Evolutionary conservation across 2,888 invertebrate species (phyloP), one percentile per base, ranked within the genome.

Genomic region (Elmis aenea): DNA sequence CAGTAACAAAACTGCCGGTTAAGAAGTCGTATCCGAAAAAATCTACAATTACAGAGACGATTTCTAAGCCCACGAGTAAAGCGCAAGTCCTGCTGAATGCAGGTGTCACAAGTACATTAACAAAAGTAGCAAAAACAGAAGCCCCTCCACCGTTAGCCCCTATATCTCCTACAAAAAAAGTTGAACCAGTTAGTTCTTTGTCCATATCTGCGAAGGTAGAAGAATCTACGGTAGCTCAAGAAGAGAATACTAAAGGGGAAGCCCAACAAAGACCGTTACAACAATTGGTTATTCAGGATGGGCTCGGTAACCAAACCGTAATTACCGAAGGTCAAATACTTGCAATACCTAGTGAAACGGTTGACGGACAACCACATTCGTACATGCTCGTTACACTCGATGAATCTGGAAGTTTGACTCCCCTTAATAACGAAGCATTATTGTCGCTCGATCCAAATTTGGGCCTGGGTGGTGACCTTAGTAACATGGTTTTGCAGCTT

Each of bases 321-420:
- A 64, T 76, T 16, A 68, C 72, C 1, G 79, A 81, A 55, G 76
- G 79, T 0, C 81, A 82, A 59, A 72, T 84, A 52, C 69, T 83
- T 57, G 84, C 84, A 8, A 72, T 86, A 25, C 83, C 84, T 12
- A 83, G 83, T 11, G 83, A 83, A 51, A 79, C 79, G 49, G 76
- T 79, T 39, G 83, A 83, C 31, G 84, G 85, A 3, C 80, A 83
- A 13, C 75, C 79, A 0, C 83, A 83, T 40, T 79, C 81, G 1
- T 85, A 84, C 58, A 82, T 83, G 60, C 70, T 86, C 16, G 82
- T 86, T 43, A 73, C 78, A 1, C 70, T 83, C n/a, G 81, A 82
- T 51, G 82, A 83, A 48, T 76, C 78, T 34, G 80, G 84, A 24
- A 79, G 79, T 26, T 73, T 82, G 33, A 80, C 80, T 11, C 83